Percentiles rank a stretch among this genome's conserved stretches.
phyloP scores from a whole-genome alignment of 92 coral and sea anemone species.

The Parazoanthus swiftii region DNA sequence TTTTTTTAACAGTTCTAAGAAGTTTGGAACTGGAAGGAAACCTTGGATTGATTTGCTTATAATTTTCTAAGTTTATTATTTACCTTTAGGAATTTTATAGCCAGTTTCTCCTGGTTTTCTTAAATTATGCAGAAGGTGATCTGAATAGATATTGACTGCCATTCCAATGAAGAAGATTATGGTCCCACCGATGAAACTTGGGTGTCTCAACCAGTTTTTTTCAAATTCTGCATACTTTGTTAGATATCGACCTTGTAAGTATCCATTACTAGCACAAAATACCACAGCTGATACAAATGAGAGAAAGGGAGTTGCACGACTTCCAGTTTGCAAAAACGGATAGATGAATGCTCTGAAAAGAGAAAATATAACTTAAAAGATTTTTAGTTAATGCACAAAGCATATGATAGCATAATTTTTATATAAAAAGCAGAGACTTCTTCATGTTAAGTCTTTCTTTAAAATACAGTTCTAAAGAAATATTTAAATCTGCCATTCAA shows the following conservation, averaged over 20 bases:
- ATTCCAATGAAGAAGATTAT: constrained; percentile 72
- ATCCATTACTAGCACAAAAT: constrained; percentile 73
- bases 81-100: constrained; percentile 88
- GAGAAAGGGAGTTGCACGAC: constrained; percentile 68
- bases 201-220: constrained; percentile 62
- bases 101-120: constrained; percentile 93
- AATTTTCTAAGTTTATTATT: background rate
- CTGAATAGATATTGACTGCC: constrained; percentile 87
- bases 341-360: constrained; percentile 81
- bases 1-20: no score
- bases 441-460: no score
- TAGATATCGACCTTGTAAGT: constrained; percentile 80
- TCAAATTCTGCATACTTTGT: constrained; percentile 69
- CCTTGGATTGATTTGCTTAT: background rate
- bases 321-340: constrained; percentile 78
- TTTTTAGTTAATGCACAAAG: background rate
- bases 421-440: no score
- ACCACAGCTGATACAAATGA: constrained; percentile 51
- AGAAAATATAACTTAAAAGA: background rate
- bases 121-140: constrained; percentile 66
- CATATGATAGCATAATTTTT: no score
- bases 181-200: constrained; percentile 72
- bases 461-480: no score
- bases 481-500: no score
- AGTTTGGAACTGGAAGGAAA: background rate